These are phyloP conservation scores for Taxidea taxus DNA, from an alignment of 2,113 vertebrate species.

Conservation along the genomic window DNA sequence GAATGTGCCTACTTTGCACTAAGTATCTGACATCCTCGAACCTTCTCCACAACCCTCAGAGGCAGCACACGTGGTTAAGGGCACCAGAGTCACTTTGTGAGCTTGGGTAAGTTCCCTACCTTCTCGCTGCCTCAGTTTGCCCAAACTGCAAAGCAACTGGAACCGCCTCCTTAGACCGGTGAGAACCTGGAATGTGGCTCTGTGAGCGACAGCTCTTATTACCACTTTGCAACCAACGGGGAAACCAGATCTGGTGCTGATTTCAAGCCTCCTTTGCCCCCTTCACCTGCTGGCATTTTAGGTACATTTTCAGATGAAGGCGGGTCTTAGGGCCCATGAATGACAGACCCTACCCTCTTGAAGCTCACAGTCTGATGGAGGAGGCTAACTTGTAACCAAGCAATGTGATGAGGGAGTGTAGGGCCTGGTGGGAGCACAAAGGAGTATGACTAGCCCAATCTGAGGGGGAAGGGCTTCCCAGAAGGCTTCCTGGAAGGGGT, in stretches of 20 bases:
- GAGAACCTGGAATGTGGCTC: neutral
- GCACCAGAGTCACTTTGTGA: neutral
- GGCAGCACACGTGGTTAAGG: neutral
- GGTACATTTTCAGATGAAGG: neutral
- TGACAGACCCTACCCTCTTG: neutral
- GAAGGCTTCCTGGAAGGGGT: neutral
- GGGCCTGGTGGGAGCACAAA: neutral
- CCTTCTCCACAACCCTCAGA: neutral
- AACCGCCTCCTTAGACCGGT: neutral
- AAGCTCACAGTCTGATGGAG: neutral
- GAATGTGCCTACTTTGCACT: too few relatives aligned
- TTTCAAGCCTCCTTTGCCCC: neutral
- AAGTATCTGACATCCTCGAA: neutral
- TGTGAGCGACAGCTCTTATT: neutral
- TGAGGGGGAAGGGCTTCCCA: neutral
- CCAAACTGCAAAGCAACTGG: neutral
- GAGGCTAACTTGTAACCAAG: neutral
- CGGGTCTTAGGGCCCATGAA: neutral
- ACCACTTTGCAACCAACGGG: neutral
- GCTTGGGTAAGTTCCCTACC: neutral
- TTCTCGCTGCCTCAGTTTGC: neutral
- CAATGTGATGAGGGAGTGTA: neutral
- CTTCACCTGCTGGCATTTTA: neutral
- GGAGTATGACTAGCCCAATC: neutral
- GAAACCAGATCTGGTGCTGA: neutral